These are phyloP conservation scores for Cladopsammia gracilis DNA, from an alignment of 64 coral and sea anemone genomes.

Conservation along the genomic window DNA sequence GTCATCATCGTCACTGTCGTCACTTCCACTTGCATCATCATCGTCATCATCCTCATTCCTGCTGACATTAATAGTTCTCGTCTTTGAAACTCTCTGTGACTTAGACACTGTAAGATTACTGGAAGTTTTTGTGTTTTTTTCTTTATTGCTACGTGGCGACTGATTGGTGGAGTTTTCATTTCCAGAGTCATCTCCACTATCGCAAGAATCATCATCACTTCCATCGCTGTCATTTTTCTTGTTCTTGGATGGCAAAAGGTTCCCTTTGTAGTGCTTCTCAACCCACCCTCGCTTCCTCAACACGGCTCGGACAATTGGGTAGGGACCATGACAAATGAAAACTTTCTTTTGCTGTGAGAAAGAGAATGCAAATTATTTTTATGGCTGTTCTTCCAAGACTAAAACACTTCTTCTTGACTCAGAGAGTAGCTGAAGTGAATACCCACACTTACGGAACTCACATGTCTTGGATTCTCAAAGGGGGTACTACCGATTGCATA, in stretches of 20 bases:
- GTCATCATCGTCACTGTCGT: constrained; percentile 67
- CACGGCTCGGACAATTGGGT: constrained; percentile 90
- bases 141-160: constrained; percentile 30
- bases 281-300: constrained; percentile 90
- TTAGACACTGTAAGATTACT: constrained; percentile 20
- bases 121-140: constrained; percentile 22
- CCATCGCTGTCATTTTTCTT: constrained; percentile 66
- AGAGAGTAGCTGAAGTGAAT: constrained; percentile 16
- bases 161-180: constrained; percentile 29
- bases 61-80: not conserved
- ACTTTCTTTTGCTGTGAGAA: constrained; percentile 84
- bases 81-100: not conserved
- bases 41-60: constrained; percentile 64
- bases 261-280: constrained; percentile 93
- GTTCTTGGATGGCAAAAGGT: constrained; percentile 48
- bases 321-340: constrained; percentile 93
- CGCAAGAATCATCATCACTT: constrained; percentile 81
- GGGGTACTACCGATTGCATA: constrained; percentile 5
- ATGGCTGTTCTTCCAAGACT: too few species aligned
- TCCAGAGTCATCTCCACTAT: constrained; percentile 82
- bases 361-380: not conserved
- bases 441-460: constrained; percentile 5
- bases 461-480: not conserved
- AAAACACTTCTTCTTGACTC: too few species aligned
- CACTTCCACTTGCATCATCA: constrained; percentile 71